phyloP scores from a whole-genome alignment of 2,888 invertebrate species.

The Aproaerema taeniolella region DNA sequence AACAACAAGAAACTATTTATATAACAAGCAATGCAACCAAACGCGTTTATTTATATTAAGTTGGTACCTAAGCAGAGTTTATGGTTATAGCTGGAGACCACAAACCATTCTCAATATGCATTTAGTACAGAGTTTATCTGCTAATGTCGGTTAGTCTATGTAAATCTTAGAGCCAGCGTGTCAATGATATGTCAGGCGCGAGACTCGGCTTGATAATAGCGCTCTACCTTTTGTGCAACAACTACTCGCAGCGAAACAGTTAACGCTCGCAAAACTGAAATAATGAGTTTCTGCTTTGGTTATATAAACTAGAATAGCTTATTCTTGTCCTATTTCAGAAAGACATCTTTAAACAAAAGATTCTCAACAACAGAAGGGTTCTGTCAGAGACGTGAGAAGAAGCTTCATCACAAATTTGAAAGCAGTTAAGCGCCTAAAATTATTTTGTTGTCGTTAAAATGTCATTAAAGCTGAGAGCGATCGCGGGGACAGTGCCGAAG shows the following conservation, averaged over 20 bases:
- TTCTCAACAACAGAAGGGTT: constrained; percentile 17
- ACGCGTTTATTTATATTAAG: no score
- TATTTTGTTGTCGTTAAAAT: constrained; percentile 33
- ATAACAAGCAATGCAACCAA: no score
- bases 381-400: background rate
- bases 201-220: constrained; percentile 43
- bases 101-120: constrained; percentile 12
- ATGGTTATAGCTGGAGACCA: no score
- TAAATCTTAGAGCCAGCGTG: constrained; percentile 39
- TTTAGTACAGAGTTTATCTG: constrained; percentile 31
- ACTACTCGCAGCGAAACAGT: constrained; percentile 31
- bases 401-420: constrained; percentile 2
- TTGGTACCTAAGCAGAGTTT: no score
- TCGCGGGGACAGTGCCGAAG: constrained; percentile 22
- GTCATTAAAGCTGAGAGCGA: constrained; percentile 31
- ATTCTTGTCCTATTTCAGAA: constrained; percentile 37
- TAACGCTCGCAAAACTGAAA: constrained; percentile 34
- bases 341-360: constrained; percentile 7
- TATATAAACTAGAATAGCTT: constrained; percentile 41
- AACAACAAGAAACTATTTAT: no score
- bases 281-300: constrained; percentile 46
- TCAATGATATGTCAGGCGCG: constrained; percentile 40
- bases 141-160: constrained; percentile 25
- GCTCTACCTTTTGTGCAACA: constrained; percentile 46
- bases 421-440: constrained; percentile 11